Conservation (phyloP, 2,888 invertebrate genomes). For the Cheilosia urbana region DNA sequence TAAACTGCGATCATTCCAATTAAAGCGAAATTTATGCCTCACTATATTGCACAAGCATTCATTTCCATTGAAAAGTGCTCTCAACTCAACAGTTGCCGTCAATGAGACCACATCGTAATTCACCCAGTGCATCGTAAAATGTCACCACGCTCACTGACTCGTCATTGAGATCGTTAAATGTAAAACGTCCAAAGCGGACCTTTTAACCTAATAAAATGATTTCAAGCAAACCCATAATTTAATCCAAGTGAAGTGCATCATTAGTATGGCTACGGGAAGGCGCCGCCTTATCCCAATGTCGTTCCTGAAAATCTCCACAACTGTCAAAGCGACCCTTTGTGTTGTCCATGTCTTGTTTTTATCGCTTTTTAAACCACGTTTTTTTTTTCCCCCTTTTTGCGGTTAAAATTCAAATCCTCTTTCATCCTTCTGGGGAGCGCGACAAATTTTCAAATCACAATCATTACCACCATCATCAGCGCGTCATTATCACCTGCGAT, state of each 20-base stretch:
- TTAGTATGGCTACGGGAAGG: slow-evolving; percentile 51
- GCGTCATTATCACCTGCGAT: slow-evolving; percentile 71
- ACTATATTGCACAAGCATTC: slow-evolving; percentile 4
- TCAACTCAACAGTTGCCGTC: slow-evolving; percentile 26
- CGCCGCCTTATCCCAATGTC: slow-evolving; percentile 40
- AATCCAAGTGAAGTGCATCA: slow-evolving; percentile 47
- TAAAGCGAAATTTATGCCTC: slow-evolving; percentile 34
- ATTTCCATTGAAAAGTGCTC: slow-evolving; percentile 27
- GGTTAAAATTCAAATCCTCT: slow-evolving; percentile 51
- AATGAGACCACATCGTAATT: slow-evolving; percentile 58
- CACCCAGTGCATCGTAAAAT: slow-evolving; percentile 59
- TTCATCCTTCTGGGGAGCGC: slow-evolving; percentile 52
- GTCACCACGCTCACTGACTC: slow-evolving; percentile 70
- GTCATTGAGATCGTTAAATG: slow-evolving; percentile 55
- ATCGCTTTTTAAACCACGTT: slow-evolving; percentile 48
- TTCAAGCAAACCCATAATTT: slow-evolving; percentile 39
- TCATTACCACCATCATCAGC: slow-evolving; percentile 71
- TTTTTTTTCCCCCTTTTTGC: slow-evolving; percentile 37
- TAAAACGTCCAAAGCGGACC: slow-evolving; percentile 27
- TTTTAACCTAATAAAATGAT: slow-evolving; percentile 52
- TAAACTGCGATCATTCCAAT: slow-evolving; percentile 12
- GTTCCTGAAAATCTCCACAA: slow-evolving; percentile 10
- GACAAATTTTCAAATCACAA: slow-evolving; percentile 70
- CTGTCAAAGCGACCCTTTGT: slow-evolving; percentile 56
- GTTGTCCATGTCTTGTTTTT: slow-evolving; percentile 70